Evolutionary conservation across 2,888 invertebrate species (phyloP).

Genomic region (Chironomus riparius): DNA sequence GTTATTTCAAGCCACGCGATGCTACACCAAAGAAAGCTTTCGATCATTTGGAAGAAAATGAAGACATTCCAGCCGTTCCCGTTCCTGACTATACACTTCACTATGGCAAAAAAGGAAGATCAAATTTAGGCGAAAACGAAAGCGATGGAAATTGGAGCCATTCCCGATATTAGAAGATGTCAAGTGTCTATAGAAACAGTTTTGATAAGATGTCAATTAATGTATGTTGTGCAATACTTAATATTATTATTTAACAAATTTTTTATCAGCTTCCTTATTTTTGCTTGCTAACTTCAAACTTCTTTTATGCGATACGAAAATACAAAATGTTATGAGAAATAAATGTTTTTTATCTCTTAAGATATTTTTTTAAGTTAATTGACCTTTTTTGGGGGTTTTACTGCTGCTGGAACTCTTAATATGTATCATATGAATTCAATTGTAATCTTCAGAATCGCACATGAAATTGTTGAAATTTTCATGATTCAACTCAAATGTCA

Average conservation of each 20-base stretch:
- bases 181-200: neutral
- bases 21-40: constrained; percentile 39
- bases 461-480: too few relatives aligned
- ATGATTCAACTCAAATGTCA: too few relatives aligned
- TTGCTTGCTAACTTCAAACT: neutral
- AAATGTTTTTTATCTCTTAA: too few relatives aligned
- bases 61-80: constrained; percentile 50
- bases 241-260: neutral
- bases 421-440: too few relatives aligned
- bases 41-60: constrained; percentile 44
- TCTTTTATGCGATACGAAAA: too few relatives aligned
- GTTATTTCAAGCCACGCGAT: constrained; percentile 45
- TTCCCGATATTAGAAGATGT: neutral
- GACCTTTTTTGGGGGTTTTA: too few relatives aligned
- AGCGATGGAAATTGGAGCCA: constrained; percentile 12
- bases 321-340: too few relatives aligned
- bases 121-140: constrained; percentile 28
- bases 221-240: neutral
- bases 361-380: too few relatives aligned
- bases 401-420: too few relatives aligned
- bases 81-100: constrained; percentile 51
- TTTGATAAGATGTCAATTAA: neutral
- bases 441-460: too few relatives aligned
- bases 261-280: neutral
- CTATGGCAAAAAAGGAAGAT: constrained; percentile 38